Percentiles rank a stretch among this genome's conserved stretches.
phyloP scores from a whole-genome alignment of 2,797 vertebrate genomes.

The Otolemur crassicaudatus region DNA sequence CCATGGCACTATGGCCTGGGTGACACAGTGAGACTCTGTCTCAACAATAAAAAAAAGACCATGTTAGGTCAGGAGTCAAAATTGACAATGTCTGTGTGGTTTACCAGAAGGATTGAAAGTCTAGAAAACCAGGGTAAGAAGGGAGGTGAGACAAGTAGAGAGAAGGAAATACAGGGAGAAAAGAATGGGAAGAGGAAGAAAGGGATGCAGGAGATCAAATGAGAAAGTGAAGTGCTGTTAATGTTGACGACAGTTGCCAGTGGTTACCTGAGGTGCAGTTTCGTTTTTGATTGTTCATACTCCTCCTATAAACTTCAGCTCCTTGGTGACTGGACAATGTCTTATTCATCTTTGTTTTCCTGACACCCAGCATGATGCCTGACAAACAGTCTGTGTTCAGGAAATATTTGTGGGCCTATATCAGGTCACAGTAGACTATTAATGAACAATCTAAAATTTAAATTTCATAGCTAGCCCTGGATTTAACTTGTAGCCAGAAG shows the following conservation, averaged over 20 bases:
- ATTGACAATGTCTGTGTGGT: neutral
- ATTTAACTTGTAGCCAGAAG: constrained; percentile 9
- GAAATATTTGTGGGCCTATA: constrained; percentile 46
- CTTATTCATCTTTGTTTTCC: constrained; percentile 73
- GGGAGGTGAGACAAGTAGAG: neutral
- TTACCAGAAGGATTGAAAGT: neutral
- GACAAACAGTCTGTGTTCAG: constrained; percentile 55
- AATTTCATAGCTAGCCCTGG: neutral
- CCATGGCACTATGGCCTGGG: too few relatives aligned
- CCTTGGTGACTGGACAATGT: constrained; percentile 64
- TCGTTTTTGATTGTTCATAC: constrained; percentile 51
- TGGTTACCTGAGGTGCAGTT: neutral
- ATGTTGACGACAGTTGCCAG: neutral
- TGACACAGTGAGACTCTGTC: too few relatives aligned
- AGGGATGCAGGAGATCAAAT: neutral
- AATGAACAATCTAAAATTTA: constrained; percentile 44
- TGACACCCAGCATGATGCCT: constrained; percentile 23
- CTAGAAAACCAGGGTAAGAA: neutral
- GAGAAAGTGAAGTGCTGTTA: neutral
- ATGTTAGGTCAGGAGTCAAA: neutral
- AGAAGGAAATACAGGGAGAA: neutral
- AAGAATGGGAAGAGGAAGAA: neutral
- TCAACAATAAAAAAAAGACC: neutral
- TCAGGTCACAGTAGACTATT: constrained; percentile 4
- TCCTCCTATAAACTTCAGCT: constrained; percentile 38